Percentiles rank a stretch among this genome's conserved stretches.
phyloP scores from a whole-genome alignment of 2,888 invertebrate genomes.

The Nipponacmea schrenckii region DNA sequence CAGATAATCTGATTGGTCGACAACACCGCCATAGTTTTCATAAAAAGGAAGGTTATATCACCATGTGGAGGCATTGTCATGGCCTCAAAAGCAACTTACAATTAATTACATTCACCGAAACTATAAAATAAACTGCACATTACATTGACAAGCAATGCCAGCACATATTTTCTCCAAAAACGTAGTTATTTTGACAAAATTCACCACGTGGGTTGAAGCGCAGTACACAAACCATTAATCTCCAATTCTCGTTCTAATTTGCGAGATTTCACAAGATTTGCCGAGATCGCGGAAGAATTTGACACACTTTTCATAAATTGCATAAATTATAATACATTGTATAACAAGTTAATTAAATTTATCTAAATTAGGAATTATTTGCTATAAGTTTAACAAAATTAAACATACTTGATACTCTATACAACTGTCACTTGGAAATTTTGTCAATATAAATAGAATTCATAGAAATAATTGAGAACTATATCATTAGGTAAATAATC shows the following conservation, averaged over 20 bases:
- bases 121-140: background rate
- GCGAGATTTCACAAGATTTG: background rate
- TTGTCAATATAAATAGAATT: too few relatives aligned
- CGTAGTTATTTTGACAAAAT: constrained; percentile 12
- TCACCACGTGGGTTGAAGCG: constrained; percentile 19
- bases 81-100: background rate
- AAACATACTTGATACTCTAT: too few relatives aligned
- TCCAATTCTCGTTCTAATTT: constrained; percentile 12
- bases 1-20: constrained; percentile 7
- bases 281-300: constrained; percentile 3
- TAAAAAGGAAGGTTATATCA: constrained; percentile 15
- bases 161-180: constrained; percentile 6
- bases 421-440: too few relatives aligned
- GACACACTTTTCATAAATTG: constrained; percentile 5
- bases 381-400: too few relatives aligned
- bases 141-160: constrained; percentile 9
- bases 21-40: constrained; percentile 20
- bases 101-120: background rate
- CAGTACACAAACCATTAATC: constrained; percentile 17
- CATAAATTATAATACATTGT: too few relatives aligned
- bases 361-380: background rate
- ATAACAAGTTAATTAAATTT: background rate
- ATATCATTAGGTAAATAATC: too few relatives aligned
- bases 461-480: too few relatives aligned
- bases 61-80: constrained; percentile 21